Base-by-base conservation (phyloP, 2,113 vertebrate genomes). In the Macheiramphus alcinus region DNA sequence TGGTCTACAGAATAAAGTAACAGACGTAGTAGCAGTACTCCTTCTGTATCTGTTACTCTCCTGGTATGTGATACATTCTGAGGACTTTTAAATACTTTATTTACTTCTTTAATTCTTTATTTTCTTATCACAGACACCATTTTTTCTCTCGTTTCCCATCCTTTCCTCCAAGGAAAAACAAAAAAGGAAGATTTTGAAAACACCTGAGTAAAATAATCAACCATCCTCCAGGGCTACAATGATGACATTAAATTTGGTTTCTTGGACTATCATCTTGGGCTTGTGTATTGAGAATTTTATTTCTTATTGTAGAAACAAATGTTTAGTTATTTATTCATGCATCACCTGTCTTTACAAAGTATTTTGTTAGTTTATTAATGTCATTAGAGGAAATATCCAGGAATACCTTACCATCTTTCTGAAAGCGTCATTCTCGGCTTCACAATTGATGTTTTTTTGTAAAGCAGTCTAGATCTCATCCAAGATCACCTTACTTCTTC, bases 241-340 rank as follows among this genome's bases (percentile, higher is more conserved):
- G 22, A 50, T 83, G 38, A 79, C 79, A 70, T 84, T 74, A 55
- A 79, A 71, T 88, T 83, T 83, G 40, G 36, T 89, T 90, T 73
- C 62, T 68, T 90, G 34, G 43, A 38, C 32, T 47, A 25, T 71
- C 10, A 27, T 58, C 34, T 31, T 80, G 62, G 45, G 36, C 38
- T 83, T 91, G 14, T 45, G 13, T 74, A 84, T 63, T 78, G 50
- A 84, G 29, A 21, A 74, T 86, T 86, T 92, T 1, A 78, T 89
- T 89, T 89, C 86, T 86, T 82, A 71, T 55, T 93, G 42, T 58
- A 65, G 55, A 91, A 96, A 80, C 34, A 89, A 93, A 95, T 79
- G 76, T 56, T 94, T 62, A 73, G 68, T 89, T 83, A 85, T 81
- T 91, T 91, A 58, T 88, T 93, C 38, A 55, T 10, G 42, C 22